These are phyloP conservation scores for Odontocolon sp. DNA, from an alignment of 2,888 invertebrate species.

Conservation along the genomic window DNA sequence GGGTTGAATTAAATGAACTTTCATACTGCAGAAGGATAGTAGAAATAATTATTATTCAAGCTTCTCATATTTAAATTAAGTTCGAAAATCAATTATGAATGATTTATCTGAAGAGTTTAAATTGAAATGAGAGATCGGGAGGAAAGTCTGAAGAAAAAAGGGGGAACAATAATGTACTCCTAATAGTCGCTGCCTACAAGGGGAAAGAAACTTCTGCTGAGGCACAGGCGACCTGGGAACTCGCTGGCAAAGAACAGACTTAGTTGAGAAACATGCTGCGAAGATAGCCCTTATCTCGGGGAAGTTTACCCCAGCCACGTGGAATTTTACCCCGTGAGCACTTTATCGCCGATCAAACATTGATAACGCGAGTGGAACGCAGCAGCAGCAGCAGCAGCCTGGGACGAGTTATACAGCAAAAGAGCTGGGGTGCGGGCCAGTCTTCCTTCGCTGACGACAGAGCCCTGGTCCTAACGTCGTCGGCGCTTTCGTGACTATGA, in stretches of 20 bases:
- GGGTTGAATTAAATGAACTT: too few species aligned
- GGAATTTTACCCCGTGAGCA: constrained; percentile 65
- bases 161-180: background rate
- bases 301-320: constrained; percentile 56
- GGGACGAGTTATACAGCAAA: constrained; percentile 18
- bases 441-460: constrained; percentile 5
- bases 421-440: background rate
- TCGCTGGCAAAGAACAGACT: constrained; percentile 30
- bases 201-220: constrained; percentile 8
- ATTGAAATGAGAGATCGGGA: constrained; percentile 41
- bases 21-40: too few species aligned
- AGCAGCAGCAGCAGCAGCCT: background rate
- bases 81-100: constrained; percentile 31
- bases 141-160: constrained; percentile 10
- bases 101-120: constrained; percentile 13
- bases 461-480: constrained; percentile 25
- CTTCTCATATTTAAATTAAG: constrained; percentile 8
- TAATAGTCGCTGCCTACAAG: background rate
- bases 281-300: constrained; percentile 58
- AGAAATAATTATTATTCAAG: constrained; percentile 1
- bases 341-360: constrained; percentile 73
- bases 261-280: constrained; percentile 37
- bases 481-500: constrained; percentile 33
- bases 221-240: constrained; percentile 27
- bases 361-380: constrained; percentile 64